Conservation (phyloP, 2,888 invertebrate species). For the Zele albiditarsus region DNA sequence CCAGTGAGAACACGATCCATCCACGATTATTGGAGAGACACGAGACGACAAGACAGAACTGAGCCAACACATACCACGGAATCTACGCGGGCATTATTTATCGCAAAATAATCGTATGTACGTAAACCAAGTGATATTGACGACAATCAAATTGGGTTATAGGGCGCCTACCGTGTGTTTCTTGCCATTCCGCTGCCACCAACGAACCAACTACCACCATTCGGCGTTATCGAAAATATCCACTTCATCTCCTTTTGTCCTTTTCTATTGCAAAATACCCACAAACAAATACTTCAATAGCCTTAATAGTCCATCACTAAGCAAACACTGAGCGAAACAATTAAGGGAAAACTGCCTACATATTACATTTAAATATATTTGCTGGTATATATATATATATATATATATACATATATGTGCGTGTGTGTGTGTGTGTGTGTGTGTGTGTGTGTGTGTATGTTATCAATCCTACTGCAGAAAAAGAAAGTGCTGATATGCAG, state of each 20-base stretch:
- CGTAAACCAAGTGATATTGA: neutral
- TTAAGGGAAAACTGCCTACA: too few species aligned
- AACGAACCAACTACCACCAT: neutral
- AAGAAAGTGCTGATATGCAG: too few species aligned
- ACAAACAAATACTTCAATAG: neutral
- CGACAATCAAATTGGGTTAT: neutral
- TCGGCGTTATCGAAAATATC: neutral
- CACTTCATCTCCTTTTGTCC: neutral
- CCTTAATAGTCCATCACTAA: neutral
- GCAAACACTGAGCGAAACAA: too few species aligned
- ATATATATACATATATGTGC: too few species aligned
- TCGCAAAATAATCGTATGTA: conserved; percentile 12
- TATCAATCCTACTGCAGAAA: neutral
- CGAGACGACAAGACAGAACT: neutral
- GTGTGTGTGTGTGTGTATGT: neutral
- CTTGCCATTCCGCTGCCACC: conserved; percentile 4
- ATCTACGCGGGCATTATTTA: conserved; percentile 28
- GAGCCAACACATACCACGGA: conserved; percentile 12
- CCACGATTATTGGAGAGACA: neutral
- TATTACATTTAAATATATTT: too few species aligned
- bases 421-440: too few species aligned
- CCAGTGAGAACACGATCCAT: neutral
- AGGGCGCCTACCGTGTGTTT: neutral
- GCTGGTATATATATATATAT: too few species aligned
- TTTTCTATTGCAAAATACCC: neutral